Evolutionary conservation across 2,113 vertebrate species (phyloP).

Genomic region (Archilochus colubris): DNA sequence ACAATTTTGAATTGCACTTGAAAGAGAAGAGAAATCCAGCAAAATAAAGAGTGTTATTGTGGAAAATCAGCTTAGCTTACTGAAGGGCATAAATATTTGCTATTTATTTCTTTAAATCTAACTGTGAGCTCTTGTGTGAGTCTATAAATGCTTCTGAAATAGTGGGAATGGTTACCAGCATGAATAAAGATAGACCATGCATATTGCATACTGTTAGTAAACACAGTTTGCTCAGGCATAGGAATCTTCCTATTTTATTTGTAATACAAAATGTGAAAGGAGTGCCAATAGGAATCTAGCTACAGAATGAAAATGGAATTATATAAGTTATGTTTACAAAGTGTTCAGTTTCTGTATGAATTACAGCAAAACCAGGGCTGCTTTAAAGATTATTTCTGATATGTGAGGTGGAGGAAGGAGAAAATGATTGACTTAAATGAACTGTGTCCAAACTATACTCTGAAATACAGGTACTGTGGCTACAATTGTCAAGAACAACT

Average conservation of each 20-base stretch:
- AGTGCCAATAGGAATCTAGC: background rate
- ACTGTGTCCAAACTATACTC: background rate
- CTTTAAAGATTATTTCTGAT: background rate
- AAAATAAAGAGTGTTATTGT: background rate
- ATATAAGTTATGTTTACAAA: background rate
- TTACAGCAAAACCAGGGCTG: background rate
- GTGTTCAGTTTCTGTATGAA: background rate
- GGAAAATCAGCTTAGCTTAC: background rate
- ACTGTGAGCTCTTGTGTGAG: background rate
- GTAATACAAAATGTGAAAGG: background rate
- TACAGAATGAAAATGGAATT: background rate
- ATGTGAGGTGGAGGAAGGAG: rapidly evolving
- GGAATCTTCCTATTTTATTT: background rate
- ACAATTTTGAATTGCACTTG: background rate
- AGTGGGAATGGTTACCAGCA: rapidly evolving
- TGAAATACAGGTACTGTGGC: background rate
- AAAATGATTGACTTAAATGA: background rate
- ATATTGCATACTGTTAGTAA: background rate
- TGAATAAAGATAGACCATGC: background rate
- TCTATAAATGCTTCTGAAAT: background rate
- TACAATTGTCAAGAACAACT: background rate
- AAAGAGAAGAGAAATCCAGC: background rate
- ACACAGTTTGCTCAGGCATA: background rate
- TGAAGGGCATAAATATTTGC: background rate
- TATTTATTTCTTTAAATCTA: background rate